Evolutionary conservation across 2,797 vertebrate genomes (phyloP).

Genomic region (Thalassophryne amazonica): DNA sequence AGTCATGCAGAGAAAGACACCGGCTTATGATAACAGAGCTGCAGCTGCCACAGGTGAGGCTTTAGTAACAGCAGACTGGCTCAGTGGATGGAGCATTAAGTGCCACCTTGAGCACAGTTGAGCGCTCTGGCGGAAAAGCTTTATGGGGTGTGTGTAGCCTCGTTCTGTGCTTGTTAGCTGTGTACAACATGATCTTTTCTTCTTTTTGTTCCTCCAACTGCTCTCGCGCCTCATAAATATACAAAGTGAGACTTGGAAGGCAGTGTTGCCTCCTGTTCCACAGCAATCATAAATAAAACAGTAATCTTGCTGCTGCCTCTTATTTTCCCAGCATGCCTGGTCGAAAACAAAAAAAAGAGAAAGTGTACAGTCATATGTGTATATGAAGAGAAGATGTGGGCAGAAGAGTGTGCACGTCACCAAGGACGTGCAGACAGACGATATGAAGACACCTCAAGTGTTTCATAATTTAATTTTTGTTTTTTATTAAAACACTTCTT

Average conservation of each 20-base stretch:
- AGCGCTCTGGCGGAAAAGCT: background rate
- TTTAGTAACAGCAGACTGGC: slow-evolving; percentile 22
- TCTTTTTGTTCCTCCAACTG: background rate
- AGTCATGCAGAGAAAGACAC: slow-evolving; percentile 39
- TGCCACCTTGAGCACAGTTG: slow-evolving; percentile 16
- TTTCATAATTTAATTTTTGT: no score
- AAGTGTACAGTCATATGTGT: background rate
- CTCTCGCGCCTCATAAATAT: slow-evolving; percentile 7
- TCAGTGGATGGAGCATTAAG: slow-evolving; percentile 6
- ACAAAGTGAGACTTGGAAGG: slow-evolving; percentile 17
- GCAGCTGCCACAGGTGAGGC: slow-evolving; percentile 49
- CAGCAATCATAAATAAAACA: slow-evolving; percentile 56
- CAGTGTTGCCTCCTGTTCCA: slow-evolving; percentile 24
- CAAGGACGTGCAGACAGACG: background rate
- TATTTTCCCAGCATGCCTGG: slow-evolving; percentile 2
- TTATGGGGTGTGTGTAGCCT: background rate
- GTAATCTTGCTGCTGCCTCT: slow-evolving; percentile 8
- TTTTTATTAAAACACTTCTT: no score
- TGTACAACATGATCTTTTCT: slow-evolving; percentile 4
- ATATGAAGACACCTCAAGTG: no score
- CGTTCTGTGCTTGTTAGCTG: slow-evolving; percentile 33
- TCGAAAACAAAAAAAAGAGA: no score
- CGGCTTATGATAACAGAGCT: slow-evolving; percentile 23
- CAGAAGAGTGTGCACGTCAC: background rate
- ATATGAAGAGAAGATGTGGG: background rate